A percentile compares a stretch with the other conserved stretches of the same genome.
Evolutionary conservation across 1,140 invertebrate genomes (phyloP).

Genomic region (Drosophila sproati): DNA sequence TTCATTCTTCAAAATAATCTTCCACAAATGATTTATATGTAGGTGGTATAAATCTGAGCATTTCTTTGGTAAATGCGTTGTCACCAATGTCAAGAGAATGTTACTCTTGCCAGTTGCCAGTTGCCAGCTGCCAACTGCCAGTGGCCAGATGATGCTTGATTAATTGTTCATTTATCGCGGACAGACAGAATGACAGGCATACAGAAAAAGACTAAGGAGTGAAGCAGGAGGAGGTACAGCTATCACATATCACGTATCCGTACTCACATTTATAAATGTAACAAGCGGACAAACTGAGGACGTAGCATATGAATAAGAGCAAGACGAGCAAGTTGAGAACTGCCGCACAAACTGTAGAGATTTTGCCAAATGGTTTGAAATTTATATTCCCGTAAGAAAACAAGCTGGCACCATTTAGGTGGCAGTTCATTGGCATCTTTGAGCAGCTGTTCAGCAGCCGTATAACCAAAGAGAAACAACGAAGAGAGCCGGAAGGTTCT

Average conservation of each 20-base stretch:
- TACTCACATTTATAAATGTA: slow-evolving; percentile 54
- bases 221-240: slow-evolving; percentile 4
- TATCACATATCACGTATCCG: slow-evolving; percentile 52
- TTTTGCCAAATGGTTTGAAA: slow-evolving; percentile 73
- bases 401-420: background rate
- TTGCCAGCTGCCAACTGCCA: slow-evolving; percentile 32
- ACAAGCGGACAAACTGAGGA: slow-evolving; percentile 19
- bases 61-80: slow-evolving; percentile 15
- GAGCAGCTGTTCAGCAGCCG: slow-evolving; percentile 56
- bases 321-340: slow-evolving; percentile 18
- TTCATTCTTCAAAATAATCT: slow-evolving; percentile 14
- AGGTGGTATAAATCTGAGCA: background rate
- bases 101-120: slow-evolving; percentile 6
- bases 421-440: slow-evolving; percentile 74
- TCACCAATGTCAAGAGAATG: slow-evolving; percentile 27
- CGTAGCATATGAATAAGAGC: slow-evolving; percentile 55
- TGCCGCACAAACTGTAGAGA: slow-evolving; percentile 49
- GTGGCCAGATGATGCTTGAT: slow-evolving; percentile 66
- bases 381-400: slow-evolving; percentile 65
- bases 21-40: slow-evolving; percentile 23
- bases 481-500: slow-evolving; percentile 4
- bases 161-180: slow-evolving; percentile 77
- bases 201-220: background rate
- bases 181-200: slow-evolving; percentile 33
- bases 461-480: background rate